Base-by-base conservation (phyloP, 2,888 invertebrate genomes). In the Cryptophagus acutangulus region DNA sequence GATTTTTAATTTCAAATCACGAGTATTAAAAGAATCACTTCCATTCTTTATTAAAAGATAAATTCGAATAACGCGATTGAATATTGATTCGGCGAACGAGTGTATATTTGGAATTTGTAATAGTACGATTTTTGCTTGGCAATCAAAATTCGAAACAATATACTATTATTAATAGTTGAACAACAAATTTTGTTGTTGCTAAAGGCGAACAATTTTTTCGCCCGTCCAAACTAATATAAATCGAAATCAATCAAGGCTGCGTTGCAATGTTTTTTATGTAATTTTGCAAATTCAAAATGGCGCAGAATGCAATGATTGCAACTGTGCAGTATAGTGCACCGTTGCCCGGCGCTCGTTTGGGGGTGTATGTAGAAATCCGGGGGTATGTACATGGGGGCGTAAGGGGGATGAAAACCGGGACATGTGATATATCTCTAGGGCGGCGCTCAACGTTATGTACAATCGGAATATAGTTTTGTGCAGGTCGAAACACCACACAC, bases 231-330 rank as follows among this genome's bases (percentile, higher is more conserved):
- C 26, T 12, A n/a, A 26, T 13, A 26, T 26, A 26, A n/a, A 13
- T 26, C 9, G 6, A 26, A 12, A 8, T 26, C 3, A 3, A 26
- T 6, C 9, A n/a, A n/a, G n/a, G n/a, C n/a, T n/a, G n/a, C n/a
- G n/a, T n/a, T n/a, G n/a, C n/a, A n/a, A n/a, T n/a, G n/a, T n/a
- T n/a, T n/a, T n/a, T n/a, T n/a, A n/a, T n/a, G n/a, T n/a, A n/a
- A 59, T 57, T 59, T 49, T 57, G 56, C 56, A 58, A 59, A 47
- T 62, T 57, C 61, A 61, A 59, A 60, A 63, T 65, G 62, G 62
- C 57, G 53, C 50, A 48, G 26, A 26, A 26, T 26, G 26, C 26
- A 26, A 26, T 26, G 26, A 26, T 26, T 26, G 26, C 26, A 26
- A 26, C 26, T 26, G 26, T 20, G 9, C 20, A 20, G 20, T 20